Evolutionary conservation across 2,113 vertebrate species (phyloP).

Genomic region (Callipepla squamata): DNA sequence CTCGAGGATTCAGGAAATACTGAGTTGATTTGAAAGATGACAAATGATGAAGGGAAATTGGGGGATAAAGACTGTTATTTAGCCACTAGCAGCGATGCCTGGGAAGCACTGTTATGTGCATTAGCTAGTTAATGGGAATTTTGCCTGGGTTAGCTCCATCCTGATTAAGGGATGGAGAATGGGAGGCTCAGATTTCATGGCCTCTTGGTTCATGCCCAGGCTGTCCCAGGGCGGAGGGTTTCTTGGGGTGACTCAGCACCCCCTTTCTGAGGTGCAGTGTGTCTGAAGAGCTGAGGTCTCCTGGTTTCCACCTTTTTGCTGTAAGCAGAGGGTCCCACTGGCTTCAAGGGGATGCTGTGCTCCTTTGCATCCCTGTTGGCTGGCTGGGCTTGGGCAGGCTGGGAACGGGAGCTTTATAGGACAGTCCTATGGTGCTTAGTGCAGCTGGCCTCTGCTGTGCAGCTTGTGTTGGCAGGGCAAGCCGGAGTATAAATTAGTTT

Average conservation of each 20-base stretch:
- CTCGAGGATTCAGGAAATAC: slow-evolving; percentile 56
- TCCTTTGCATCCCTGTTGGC: not conserved
- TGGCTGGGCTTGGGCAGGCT: not conserved
- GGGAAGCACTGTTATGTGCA: not conserved
- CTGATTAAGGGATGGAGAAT: not conserved
- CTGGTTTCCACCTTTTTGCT: not conserved
- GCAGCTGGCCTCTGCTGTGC: slow-evolving; percentile 2
- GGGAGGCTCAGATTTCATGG: not conserved
- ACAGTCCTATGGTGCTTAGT: not conserved
- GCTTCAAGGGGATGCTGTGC: fast-evolving
- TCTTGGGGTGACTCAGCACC: not conserved
- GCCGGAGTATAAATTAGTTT: slow-evolving; percentile 31
- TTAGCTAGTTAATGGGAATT: slow-evolving; percentile 41
- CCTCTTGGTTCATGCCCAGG: not conserved
- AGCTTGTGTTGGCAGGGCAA: not conserved
- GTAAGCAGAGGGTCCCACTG: not conserved
- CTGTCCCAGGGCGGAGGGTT: not conserved
- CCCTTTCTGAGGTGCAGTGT: fast-evolving
- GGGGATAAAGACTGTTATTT: slow-evolving; percentile 56
- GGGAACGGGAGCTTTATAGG: not conserved
- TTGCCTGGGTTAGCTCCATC: not conserved
- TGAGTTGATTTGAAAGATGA: slow-evolving; percentile 59
- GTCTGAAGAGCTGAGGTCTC: not conserved
- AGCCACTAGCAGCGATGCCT: slow-evolving; percentile 4
- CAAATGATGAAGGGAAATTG: slow-evolving; percentile 60